A percentile compares a stretch with the other conserved stretches of the same genome.
These are phyloP conservation scores for Megalops cyprinoides DNA, from an alignment of 2,797 vertebrate genomes.

Conservation along the genomic window DNA sequence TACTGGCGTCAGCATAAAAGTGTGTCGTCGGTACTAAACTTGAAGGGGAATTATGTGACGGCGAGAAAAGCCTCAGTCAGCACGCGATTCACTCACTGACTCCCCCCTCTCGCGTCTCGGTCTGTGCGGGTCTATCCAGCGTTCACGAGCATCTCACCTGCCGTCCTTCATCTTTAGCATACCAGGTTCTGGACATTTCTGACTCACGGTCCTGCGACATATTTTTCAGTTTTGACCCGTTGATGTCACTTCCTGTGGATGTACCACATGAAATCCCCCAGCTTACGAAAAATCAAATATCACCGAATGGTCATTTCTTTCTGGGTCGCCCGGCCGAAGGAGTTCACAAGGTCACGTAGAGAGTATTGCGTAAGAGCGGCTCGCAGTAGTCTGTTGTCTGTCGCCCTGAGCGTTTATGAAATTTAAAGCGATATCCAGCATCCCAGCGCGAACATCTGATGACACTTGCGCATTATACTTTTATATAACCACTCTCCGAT, in stretches of 20 bases:
- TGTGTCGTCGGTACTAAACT: slow-evolving; percentile 66
- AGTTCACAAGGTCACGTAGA: slow-evolving; percentile 67
- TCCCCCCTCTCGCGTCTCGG: slow-evolving; percentile 58
- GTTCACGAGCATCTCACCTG: slow-evolving; percentile 57
- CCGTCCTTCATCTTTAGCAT: slow-evolving; percentile 47
- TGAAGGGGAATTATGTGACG: slow-evolving; percentile 66
- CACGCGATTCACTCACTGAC: slow-evolving; percentile 67
- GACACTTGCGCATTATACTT: slow-evolving; percentile 55
- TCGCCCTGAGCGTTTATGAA: slow-evolving; percentile 28
- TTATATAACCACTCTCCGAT: slow-evolving; percentile 61
- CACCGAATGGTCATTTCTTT: slow-evolving; percentile 46
- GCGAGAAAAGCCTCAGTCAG: slow-evolving; percentile 58
- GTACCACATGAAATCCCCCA: slow-evolving; percentile 51
- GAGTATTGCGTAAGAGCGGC: slow-evolving; percentile 32
- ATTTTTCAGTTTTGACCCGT: slow-evolving; percentile 72
- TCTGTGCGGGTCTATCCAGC: slow-evolving; percentile 55
- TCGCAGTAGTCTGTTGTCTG: neutral
- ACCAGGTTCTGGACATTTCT: slow-evolving; percentile 61
- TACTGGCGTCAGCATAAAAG: slow-evolving; percentile 55
- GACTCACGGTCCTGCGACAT: slow-evolving; percentile 67
- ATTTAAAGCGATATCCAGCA: slow-evolving; percentile 54
- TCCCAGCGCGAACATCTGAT: slow-evolving; percentile 43
- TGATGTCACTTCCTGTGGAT: slow-evolving; percentile 82
- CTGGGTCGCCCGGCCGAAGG: slow-evolving; percentile 52
- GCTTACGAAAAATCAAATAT: slow-evolving; percentile 52